Evolutionary conservation across 2,797 vertebrate species (phyloP), one percentile per base, ranked within the genome.

Genomic region (Cirrhinus mrigala): DNA sequence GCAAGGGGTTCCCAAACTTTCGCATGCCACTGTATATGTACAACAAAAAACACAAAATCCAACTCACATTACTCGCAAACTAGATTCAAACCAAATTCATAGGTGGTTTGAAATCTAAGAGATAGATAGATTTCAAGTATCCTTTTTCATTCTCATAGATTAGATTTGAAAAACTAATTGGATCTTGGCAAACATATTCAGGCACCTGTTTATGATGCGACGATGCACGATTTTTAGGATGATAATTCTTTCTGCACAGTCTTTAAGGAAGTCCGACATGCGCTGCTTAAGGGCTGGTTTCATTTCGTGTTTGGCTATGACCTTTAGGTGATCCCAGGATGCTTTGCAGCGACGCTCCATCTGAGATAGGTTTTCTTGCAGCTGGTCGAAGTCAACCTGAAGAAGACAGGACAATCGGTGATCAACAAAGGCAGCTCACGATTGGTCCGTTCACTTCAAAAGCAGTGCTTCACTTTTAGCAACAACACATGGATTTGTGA

Each of bases 281-380:
- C 97, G 98, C 90, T 98, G 97, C 88, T 99, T 99, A 90, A 99
- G 90, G 15, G 93, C 95, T 64, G 96, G 95, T 89, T 98, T 99
- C 96, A 98, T 99, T 94, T 99, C 98, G 82, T 99, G 96, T 92
- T 99, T 99, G 37, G 97, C 96, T 79, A 99, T 98, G 90, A 98
- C 96, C 93, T 99, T 99, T 81, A 99, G 96, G 92, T 99, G 97
- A 95, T 99, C 98, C 98, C 98, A 99, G 0, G 98, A 99, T 90
- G 98, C 98, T 94, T 97, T 99, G 95, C 98, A 99, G 84, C 98
- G 92, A 89, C 95, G 96, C 92, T 99, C 98, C 97, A 99, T 97
- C 94, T 99, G 97, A 92, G 94, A 93, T 88, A 99, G 94, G 93
- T 97, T 99, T 91, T 99, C 98, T 90, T 98, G 97, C 85, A 99